These are phyloP conservation scores for Diabrotica balteata DNA, from an alignment of 2,888 invertebrate species.

Conservation along the genomic window DNA sequence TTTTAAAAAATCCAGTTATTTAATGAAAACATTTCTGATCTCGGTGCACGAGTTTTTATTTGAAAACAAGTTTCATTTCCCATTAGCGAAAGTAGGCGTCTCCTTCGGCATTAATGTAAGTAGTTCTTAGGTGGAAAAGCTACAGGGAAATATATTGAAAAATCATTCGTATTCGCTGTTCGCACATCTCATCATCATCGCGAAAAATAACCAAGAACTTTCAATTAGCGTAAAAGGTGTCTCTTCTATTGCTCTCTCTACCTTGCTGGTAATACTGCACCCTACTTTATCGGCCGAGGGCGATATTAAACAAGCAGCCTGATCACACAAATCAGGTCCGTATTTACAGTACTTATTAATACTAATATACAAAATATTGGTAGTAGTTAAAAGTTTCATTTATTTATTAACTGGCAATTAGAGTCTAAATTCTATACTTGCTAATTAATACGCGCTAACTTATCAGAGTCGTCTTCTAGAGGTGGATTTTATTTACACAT, in stretches of 20 bases:
- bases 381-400: no score
- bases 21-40: no score
- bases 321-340: slow-evolving; percentile 39
- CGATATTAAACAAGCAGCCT: slow-evolving; percentile 55
- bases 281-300: slow-evolving; percentile 57
- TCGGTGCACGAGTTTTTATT: neutral
- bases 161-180: slow-evolving; percentile 32
- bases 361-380: neutral
- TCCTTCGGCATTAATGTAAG: slow-evolving; percentile 34
- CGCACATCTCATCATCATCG: slow-evolving; percentile 29
- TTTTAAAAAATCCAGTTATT: no score
- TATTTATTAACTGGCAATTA: no score
- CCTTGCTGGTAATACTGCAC: slow-evolving; percentile 49
- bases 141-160: slow-evolving; percentile 38
- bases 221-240: slow-evolving; percentile 60
- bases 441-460: no score
- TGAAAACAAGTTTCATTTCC: slow-evolving; percentile 10
- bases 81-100: slow-evolving; percentile 19
- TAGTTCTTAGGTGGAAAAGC: slow-evolving; percentile 32
- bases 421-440: no score
- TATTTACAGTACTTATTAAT: slow-evolving; percentile 4
- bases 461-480: no score
- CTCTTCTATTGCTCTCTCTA: slow-evolving; percentile 46
- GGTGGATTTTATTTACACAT: no score
- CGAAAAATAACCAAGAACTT: slow-evolving; percentile 41